phyloP scores from a whole-genome alignment of 2,888 invertebrate genomes.

The Agrypnus murinus region DNA sequence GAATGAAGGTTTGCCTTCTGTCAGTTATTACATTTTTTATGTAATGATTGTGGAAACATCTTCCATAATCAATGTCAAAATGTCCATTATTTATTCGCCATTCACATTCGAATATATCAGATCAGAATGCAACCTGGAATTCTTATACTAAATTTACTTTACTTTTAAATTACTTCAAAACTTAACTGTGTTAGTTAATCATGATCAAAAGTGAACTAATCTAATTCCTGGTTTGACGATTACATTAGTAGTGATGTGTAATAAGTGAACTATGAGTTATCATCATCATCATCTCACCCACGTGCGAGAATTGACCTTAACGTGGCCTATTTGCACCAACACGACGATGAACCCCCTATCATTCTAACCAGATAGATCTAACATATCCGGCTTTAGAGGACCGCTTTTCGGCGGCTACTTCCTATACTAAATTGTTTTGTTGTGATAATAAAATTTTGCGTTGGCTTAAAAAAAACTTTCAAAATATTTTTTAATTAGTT shows the following conservation, averaged over 20 bases:
- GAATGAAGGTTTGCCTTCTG: too few species aligned
- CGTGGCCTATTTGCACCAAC: constrained; percentile 51
- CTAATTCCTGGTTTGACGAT: constrained; percentile 56
- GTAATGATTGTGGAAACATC: too few species aligned
- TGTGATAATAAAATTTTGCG: constrained; percentile 34
- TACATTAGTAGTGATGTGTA: constrained; percentile 44
- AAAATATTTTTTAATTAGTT: too few species aligned
- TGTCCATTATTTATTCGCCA: too few species aligned
- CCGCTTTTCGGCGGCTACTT: constrained; percentile 27
- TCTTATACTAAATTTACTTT: too few species aligned
- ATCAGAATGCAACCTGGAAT: too few species aligned
- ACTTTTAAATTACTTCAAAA: too few species aligned
- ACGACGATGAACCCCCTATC: constrained; percentile 40
- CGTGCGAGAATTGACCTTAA: constrained; percentile 58
- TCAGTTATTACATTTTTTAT: too few species aligned
- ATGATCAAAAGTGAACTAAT: constrained; percentile 45
- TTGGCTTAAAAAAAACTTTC: constrained; percentile 2
- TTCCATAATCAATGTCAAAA: too few species aligned
- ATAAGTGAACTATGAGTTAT: constrained; percentile 50
- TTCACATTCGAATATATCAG: too few species aligned
- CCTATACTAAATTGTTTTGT: constrained; percentile 36
- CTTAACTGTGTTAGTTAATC: too few species aligned
- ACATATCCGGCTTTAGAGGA: constrained; percentile 27
- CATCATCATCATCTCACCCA: constrained; percentile 54
- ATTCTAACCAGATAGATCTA: constrained; percentile 31